Evolutionary conservation across 1,140 invertebrate species (phyloP).

Genomic region (Nasonia giraulti): DNA sequence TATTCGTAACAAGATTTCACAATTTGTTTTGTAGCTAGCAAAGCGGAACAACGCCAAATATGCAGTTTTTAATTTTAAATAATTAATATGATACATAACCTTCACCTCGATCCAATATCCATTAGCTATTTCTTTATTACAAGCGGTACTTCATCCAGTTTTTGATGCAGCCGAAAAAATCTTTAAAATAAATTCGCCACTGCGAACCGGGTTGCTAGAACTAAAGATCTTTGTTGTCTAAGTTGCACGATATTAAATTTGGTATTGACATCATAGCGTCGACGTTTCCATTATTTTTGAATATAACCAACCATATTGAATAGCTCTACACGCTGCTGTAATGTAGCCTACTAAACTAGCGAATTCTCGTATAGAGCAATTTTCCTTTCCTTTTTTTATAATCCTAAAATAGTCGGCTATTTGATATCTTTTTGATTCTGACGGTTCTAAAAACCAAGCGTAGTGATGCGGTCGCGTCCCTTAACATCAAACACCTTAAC

Average conservation of each 20-base stretch:
- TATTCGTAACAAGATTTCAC: constrained; percentile 56
- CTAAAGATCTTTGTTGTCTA: not conserved
- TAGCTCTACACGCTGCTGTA: not conserved
- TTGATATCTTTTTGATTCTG: too few relatives aligned
- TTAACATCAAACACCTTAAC: too few relatives aligned
- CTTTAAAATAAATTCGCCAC: not conserved
- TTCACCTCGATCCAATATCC: constrained; percentile 56
- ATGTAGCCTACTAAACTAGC: not conserved
- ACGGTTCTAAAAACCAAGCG: too few relatives aligned
- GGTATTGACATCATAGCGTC: constrained; percentile 10
- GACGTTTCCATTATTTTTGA: not conserved
- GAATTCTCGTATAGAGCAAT: not conserved
- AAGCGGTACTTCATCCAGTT: constrained; percentile 56
- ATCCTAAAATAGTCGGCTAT: too few relatives aligned
- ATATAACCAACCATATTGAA: constrained; percentile 1
- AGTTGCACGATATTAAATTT: constrained; percentile 46
- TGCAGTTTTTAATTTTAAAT: constrained; percentile 46
- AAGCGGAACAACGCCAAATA: constrained; percentile 39
- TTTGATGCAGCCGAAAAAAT: constrained; percentile 54
- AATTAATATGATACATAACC: constrained; percentile 57
- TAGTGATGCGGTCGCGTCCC: too few relatives aligned
- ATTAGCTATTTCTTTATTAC: constrained; percentile 43
- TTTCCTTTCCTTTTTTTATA: too few relatives aligned
- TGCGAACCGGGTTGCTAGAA: not conserved
- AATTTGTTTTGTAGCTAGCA: constrained; percentile 40